Percentiles rank a stretch among this genome's conserved stretches.
Conservation (phyloP, 2,113 vertebrate species). For the Cyanocitta stelleri region DNA sequence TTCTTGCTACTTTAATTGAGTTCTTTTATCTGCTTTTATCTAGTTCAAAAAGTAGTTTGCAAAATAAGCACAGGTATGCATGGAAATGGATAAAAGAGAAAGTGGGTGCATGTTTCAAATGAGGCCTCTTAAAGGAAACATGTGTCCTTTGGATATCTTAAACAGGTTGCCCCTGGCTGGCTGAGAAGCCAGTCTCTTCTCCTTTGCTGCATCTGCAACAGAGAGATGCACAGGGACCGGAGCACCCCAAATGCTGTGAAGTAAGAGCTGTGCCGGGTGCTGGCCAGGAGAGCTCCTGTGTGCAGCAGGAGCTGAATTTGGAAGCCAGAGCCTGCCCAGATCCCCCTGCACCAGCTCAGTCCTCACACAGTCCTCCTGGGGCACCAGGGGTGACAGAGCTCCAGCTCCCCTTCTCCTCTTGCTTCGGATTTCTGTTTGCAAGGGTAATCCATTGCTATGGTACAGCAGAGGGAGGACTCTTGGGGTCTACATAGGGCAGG, state of each 20-base stretch:
- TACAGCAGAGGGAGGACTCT: not conserved
- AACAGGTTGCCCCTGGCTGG: not conserved
- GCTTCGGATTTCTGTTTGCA: not conserved
- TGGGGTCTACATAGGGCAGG: not conserved
- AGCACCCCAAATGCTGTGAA: not conserved
- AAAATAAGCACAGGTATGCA: not conserved
- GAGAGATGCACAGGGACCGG: not conserved
- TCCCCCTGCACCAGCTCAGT: not conserved
- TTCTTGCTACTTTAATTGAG: slow-evolving; percentile 40
- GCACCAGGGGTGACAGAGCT: accelerated
- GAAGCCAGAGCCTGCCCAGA: not conserved
- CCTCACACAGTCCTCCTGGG: not conserved
- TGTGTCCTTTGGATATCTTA: not conserved
- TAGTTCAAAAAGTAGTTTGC: slow-evolving; percentile 24
- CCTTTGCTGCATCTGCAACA: not conserved
- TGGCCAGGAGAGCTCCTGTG: accelerated
- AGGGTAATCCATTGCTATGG: not conserved
- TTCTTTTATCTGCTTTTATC: slow-evolving; percentile 43
- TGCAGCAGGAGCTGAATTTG: not conserved
- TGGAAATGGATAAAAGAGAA: not conserved
- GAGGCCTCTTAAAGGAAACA: not conserved
- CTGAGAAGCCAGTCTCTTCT: not conserved
- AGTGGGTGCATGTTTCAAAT: not conserved
- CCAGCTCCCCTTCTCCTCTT: not conserved
- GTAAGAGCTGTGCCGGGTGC: not conserved